Conservation (phyloP, 2,797 vertebrate species). For the Artibeus jamaicensis region DNA sequence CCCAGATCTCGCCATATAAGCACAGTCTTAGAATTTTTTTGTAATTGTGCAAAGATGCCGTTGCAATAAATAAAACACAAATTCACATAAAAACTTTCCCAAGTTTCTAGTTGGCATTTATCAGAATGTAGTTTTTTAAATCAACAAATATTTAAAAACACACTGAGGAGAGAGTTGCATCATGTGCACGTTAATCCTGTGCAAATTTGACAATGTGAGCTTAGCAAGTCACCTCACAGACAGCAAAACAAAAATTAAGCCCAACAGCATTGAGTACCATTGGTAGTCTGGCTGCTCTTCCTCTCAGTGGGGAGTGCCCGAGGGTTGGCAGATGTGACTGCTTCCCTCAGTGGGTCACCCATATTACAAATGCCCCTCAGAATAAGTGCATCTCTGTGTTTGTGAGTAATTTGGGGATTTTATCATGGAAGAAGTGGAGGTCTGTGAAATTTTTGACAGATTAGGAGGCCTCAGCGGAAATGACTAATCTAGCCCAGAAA, state of each 20-base stretch:
- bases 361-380: neutral
- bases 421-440: neutral
- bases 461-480: neutral
- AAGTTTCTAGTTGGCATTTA: neutral
- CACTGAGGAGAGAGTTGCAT: neutral
- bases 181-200: neutral
- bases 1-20: neutral
- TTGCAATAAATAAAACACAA: neutral
- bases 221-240: neutral
- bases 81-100: neutral
- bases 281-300: neutral
- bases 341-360: neutral
- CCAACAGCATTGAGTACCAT: neutral
- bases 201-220: neutral
- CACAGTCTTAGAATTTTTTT: neutral
- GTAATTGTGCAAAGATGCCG: neutral
- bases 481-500: neutral
- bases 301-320: too few species aligned
- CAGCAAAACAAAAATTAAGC: neutral
- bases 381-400: neutral
- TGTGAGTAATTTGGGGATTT: neutral
- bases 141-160: neutral
- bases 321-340: neutral
- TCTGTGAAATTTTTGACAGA: neutral
- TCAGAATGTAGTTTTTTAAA: neutral